Evolutionary conservation across 2,797 vertebrate genomes (phyloP).

Genomic region (Sebastolobus alascanus): DNA sequence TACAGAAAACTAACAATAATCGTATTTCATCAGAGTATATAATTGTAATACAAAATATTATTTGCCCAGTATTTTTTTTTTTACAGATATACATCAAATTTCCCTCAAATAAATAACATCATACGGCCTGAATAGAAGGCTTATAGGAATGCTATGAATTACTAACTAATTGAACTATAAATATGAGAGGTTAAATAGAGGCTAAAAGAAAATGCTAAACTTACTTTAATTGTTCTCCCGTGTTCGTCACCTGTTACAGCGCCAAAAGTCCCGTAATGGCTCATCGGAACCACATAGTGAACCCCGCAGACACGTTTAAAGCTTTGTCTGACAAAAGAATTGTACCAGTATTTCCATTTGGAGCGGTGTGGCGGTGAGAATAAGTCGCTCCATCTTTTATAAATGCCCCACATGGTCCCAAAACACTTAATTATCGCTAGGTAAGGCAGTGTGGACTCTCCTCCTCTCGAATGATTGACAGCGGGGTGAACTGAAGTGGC

Average conservation of each 20-base stretch:
- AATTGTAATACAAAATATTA: background rate
- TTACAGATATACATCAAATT: background rate
- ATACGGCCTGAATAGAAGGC: background rate
- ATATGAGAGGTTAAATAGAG: background rate
- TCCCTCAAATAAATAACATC: background rate
- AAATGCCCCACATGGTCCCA: constrained; percentile 61
- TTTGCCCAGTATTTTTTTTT: background rate
- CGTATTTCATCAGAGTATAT: background rate
- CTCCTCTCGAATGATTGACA: constrained; percentile 82
- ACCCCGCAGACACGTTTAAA: background rate
- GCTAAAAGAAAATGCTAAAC: constrained; percentile 33
- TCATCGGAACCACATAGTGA: background rate
- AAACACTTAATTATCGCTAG: constrained; percentile 75
- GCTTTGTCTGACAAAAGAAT: background rate
- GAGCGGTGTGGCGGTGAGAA: constrained; percentile 21
- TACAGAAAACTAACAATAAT: background rate
- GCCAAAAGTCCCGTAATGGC: background rate
- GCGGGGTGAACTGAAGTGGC: constrained; percentile 57
- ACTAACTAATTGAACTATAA: background rate
- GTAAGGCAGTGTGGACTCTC: constrained; percentile 68
- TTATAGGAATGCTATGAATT: background rate
- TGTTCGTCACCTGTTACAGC: constrained; percentile 74
- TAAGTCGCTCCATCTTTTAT: constrained; percentile 58
- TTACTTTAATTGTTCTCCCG: constrained; percentile 62
- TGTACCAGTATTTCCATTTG: constrained; percentile 4